Base-by-base conservation (phyloP, 2,888 invertebrate species). In the Platerodrilus igneus region DNA sequence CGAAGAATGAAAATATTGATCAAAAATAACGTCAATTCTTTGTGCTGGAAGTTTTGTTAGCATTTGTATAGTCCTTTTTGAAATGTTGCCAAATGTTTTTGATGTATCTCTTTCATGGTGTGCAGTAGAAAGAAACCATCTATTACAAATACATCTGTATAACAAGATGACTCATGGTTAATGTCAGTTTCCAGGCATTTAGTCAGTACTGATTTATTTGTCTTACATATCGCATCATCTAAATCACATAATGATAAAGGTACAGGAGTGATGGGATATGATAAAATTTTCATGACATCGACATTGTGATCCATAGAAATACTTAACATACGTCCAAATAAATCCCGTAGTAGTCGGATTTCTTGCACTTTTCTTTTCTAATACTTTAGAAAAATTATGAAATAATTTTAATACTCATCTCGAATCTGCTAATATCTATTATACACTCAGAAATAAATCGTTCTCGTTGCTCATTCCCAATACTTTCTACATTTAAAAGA, bases 311-410 rank as follows among this genome's bases (percentile, higher is more conserved):
- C 37, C 25, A 52, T 34, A 11, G 48, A 51, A 22, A 55, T 22
- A 2, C 42, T 51, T 13, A 62, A 33, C 32, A 59, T 35, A 7
- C 51, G 47, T 1, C 55, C 56, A 47, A 60, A 60, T 27, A 57
- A 48, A 51, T 59, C 55, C 14, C 55, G 37, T 40, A 59, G 57
- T 21, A 58, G 32, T 16, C 36, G 16, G 0, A 60, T 30, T 45
- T 57, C 54, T 31, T 55, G 50, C 2, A 57, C 40, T 52, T 57
- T 29, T 55, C 48, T 44, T 51, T 42, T 34, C 27, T 9, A n/a
- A 4, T 34, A 8, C 39, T 3, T 23, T 27, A 19, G 48, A 30
- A 45, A 52, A 48, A 47, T 44, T 46, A 19, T 40, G 3, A 28
- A 51, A 44, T 43, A 40, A 43, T 43, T 43, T 55, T 48, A n/a